phyloP scores from a whole-genome alignment of 64 coral and sea anemone species.

The Montipora sp. region DNA sequence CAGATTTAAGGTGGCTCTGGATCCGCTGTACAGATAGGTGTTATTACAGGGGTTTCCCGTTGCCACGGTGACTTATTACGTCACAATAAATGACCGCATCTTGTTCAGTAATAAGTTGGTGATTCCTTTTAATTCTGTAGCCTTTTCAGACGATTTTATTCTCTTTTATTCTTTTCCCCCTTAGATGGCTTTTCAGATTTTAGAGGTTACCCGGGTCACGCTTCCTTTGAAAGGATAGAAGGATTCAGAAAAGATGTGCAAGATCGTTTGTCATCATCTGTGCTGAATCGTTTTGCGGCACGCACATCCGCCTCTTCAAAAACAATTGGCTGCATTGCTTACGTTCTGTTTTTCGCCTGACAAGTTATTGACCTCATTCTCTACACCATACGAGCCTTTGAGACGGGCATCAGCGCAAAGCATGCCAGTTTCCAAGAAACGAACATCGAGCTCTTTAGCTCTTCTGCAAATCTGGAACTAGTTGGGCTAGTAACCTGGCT shows the following conservation, averaged over 20 bases:
- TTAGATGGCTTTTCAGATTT: neutral
- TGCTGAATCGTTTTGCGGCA: neutral
- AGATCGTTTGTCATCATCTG: neutral
- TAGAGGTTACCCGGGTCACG: neutral
- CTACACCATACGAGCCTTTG: slow-evolving; percentile 5
- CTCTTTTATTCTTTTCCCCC: too few species aligned
- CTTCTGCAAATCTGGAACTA: neutral
- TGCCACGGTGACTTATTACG: too few species aligned
- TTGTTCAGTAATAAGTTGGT: too few species aligned
- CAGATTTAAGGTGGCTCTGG: too few species aligned
- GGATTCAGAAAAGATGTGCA: neutral
- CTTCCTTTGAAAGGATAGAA: neutral
- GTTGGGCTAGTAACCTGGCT: neutral
- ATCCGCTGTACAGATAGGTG: too few species aligned
- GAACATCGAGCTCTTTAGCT: neutral
- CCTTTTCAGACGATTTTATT: too few species aligned
- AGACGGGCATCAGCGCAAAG: neutral
- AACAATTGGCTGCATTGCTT: neutral
- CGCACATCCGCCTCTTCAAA: neutral
- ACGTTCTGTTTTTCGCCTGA: neutral
- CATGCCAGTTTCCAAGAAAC: neutral
- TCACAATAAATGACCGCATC: too few species aligned
- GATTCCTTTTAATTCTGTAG: too few species aligned
- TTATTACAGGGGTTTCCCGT: too few species aligned
- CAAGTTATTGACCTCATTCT: slow-evolving; percentile 14